Evolutionary conservation across 1,140 invertebrate genomes (phyloP).

Genomic region (Apis florea): DNA sequence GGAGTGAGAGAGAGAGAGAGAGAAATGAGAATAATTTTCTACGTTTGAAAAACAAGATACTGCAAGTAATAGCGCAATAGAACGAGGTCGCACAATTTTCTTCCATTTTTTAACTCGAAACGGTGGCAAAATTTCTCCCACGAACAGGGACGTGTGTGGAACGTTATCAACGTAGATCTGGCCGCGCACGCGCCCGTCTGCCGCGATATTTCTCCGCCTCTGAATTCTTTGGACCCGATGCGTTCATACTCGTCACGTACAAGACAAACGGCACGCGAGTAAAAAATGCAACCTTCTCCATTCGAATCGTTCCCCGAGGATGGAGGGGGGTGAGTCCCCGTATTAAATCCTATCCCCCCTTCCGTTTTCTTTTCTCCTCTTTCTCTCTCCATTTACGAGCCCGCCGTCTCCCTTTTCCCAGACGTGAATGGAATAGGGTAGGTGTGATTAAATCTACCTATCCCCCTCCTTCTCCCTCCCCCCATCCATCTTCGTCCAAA

Average conservation of each 20-base stretch:
- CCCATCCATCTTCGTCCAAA: constrained; percentile 29
- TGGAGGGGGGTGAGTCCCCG: constrained; percentile 52
- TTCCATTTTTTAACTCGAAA: no score
- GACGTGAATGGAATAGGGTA: constrained; percentile 57
- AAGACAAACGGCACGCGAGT: constrained; percentile 50
- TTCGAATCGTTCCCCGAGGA: constrained; percentile 42
- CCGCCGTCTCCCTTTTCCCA: constrained; percentile 19
- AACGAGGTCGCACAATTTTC: no score
- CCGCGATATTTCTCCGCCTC: constrained; percentile 15
- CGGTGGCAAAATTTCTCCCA: no score
- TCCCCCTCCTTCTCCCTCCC: constrained; percentile 20
- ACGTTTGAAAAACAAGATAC: no score
- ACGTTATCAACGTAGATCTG: no score
- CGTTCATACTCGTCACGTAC: constrained; percentile 60
- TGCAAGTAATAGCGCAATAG: no score
- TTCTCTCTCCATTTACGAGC: constrained; percentile 32
- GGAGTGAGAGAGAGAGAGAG: no score
- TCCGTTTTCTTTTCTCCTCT: background rate
- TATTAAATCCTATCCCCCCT: constrained; percentile 58
- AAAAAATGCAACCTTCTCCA: constrained; percentile 56
- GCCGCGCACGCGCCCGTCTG: background rate
- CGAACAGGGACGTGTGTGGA: no score
- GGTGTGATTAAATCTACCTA: constrained; percentile 52
- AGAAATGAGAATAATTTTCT: background rate
- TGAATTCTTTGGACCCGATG: constrained; percentile 32